phyloP scores from a whole-genome alignment of 2,113 vertebrate species.

The Lichenostomus cassidix region DNA sequence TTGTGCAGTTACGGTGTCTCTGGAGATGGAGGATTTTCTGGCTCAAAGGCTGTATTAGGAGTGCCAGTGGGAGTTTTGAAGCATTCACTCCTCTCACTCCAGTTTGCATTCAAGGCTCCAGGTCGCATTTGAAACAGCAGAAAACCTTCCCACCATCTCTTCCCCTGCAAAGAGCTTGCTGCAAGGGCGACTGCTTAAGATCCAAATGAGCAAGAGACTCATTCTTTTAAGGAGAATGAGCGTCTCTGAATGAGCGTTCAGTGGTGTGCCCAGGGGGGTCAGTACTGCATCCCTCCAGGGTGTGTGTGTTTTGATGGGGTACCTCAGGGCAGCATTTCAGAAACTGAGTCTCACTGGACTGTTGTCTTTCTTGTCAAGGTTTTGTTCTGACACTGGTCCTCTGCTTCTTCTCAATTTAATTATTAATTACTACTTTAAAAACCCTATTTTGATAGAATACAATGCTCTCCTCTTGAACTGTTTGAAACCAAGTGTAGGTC shows the following conservation, averaged over 20 bases:
- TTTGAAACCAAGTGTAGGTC: neutral
- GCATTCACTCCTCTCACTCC: neutral
- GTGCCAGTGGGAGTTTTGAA: neutral
- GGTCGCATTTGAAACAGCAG: neutral
- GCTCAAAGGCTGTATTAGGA: neutral
- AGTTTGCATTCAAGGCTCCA: neutral
- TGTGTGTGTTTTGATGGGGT: neutral
- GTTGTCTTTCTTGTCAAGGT: neutral
- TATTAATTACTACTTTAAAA: neutral
- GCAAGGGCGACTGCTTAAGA: neutral
- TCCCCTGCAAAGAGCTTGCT: neutral
- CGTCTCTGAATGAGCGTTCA: neutral
- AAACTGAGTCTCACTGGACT: neutral
- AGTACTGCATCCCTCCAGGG: neutral
- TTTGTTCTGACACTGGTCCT: neutral
- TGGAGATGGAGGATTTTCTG: neutral
- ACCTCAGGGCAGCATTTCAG: neutral
- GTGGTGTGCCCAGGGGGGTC: neutral
- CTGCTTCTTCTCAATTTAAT: neutral
- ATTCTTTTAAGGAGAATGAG: neutral
- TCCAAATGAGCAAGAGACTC: neutral
- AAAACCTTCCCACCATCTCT: neutral
- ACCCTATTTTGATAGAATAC: neutral
- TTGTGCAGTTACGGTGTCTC: neutral
- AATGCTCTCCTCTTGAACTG: neutral